Conservation (phyloP, 2,888 invertebrate genomes). For the Patella caerulea region DNA sequence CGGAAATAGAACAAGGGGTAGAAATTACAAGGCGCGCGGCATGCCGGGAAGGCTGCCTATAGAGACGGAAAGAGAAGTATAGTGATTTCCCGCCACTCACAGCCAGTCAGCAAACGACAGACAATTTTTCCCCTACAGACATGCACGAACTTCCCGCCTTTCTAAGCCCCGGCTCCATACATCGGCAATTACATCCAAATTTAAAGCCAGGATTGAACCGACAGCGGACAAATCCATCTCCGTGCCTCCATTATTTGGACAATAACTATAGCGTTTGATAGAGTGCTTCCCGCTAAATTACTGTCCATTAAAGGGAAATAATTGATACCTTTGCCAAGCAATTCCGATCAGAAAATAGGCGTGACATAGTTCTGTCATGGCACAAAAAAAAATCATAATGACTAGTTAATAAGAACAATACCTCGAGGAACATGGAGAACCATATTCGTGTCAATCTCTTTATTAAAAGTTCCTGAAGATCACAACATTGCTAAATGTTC, state of each 20-base stretch:
- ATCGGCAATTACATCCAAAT: slow-evolving; percentile 25
- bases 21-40: slow-evolving; percentile 10
- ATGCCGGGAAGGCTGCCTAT: slow-evolving; percentile 7
- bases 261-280: slow-evolving; percentile 26
- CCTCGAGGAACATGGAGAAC: not conserved
- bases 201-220: slow-evolving; percentile 15
- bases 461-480: no score
- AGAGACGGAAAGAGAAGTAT: slow-evolving; percentile 9
- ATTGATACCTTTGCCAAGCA: slow-evolving; percentile 14
- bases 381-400: not conserved
- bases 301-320: slow-evolving; percentile 21
- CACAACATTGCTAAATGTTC: no score
- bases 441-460: no score
- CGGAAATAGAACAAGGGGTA: slow-evolving; percentile 12
- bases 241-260: slow-evolving; percentile 23
- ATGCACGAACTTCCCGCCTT: slow-evolving; percentile 10
- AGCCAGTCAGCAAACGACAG: slow-evolving; percentile 7
- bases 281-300: slow-evolving; percentile 25
- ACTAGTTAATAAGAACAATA: slow-evolving; percentile 12
- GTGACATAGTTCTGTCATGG: slow-evolving; percentile 9
- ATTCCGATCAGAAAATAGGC: slow-evolving; percentile 9
- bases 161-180: slow-evolving; percentile 12
- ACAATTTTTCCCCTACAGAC: not conserved
- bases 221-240: slow-evolving; percentile 20
- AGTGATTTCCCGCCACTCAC: slow-evolving; percentile 13